Evolutionary conservation across 2,797 vertebrate species (phyloP), one percentile per base, ranked within the genome.

Genomic region (Yasuhikotakia modesta): DNA sequence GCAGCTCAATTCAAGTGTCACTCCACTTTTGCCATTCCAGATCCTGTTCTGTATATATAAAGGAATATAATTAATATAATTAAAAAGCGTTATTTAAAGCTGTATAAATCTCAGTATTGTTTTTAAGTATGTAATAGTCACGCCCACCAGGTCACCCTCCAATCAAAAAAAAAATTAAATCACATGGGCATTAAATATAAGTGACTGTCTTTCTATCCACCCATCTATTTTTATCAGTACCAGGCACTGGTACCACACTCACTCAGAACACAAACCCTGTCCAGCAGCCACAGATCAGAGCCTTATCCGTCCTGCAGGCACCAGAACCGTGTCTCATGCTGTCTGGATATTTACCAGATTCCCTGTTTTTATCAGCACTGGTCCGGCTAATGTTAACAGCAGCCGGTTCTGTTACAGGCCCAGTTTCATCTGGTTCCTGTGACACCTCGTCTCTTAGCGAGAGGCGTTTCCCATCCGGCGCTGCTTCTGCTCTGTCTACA

Each of bases 321-420:
- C 17, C 71, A 80, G 32, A 39, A 43, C 16, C 3, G 1, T 35
- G 30, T 63, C 60, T n/a, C n/a, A 63, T 35, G 58, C 66, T 24
- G 27, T 27, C 43, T 60, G 65, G n/a, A 69, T 77, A 30, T 68
- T 77, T 52, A 48, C 55, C 74, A 50, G 65, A 43, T 39, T 76
- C 74, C 65, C 19, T 35, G 5, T 39, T 77, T 58, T 90, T 89
- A 91, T 93, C 89, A 82, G 85, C 81, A 80, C 82, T 83, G 83
- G 91, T 91, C 91, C 87, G 61, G 73, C 85, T 84, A 76, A 76
- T 74, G 85, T 78, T 83, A 76, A 89, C 81, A 87, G 81, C 50
- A 52, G 50, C 50, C 19, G 52, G 64, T 27, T 19, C 39, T 61
- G 66, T 63, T 61, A 45, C 57, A 39, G 16, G 30, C 48, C 66